Percentiles rank a stretch among this genome's conserved stretches.
phyloP scores from a whole-genome alignment of 2,113 vertebrate species.

The Rostratula benghalensis region DNA sequence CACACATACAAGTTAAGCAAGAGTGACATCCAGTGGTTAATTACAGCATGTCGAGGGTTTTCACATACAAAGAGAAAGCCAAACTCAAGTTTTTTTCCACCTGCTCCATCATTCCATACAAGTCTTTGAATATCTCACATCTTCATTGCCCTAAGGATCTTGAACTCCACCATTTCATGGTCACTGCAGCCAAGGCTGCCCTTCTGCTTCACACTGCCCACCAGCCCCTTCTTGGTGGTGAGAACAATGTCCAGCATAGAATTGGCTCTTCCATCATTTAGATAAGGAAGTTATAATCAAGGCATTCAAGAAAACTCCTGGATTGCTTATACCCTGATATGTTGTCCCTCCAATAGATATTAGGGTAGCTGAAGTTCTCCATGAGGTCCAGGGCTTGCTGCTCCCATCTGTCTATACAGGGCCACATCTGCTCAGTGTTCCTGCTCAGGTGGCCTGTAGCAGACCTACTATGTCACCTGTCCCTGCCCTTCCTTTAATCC shows the following conservation, averaged over 20 bases:
- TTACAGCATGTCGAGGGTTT: background rate
- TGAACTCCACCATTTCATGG: background rate
- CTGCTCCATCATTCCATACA: background rate
- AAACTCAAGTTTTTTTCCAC: no score
- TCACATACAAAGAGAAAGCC: no score
- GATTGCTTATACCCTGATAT: background rate
- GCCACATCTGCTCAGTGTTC: background rate
- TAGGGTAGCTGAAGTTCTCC: background rate
- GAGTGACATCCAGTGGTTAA: constrained; percentile 68
- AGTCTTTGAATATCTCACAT: background rate
- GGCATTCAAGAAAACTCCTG: background rate
- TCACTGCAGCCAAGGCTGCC: background rate
- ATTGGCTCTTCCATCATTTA: background rate
- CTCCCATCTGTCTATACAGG: background rate
- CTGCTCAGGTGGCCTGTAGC: background rate
- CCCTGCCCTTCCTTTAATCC: background rate
- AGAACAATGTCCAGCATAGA: background rate
- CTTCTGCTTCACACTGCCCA: background rate
- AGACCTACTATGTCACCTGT: background rate
- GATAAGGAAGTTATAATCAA: background rate
- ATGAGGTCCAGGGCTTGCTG: background rate
- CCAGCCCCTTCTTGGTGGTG: background rate
- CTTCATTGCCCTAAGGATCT: background rate
- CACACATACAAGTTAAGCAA: background rate
- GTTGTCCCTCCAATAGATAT: background rate